Conservation (phyloP, 2,113 vertebrate genomes). For the Pollachius pollachius region DNA sequence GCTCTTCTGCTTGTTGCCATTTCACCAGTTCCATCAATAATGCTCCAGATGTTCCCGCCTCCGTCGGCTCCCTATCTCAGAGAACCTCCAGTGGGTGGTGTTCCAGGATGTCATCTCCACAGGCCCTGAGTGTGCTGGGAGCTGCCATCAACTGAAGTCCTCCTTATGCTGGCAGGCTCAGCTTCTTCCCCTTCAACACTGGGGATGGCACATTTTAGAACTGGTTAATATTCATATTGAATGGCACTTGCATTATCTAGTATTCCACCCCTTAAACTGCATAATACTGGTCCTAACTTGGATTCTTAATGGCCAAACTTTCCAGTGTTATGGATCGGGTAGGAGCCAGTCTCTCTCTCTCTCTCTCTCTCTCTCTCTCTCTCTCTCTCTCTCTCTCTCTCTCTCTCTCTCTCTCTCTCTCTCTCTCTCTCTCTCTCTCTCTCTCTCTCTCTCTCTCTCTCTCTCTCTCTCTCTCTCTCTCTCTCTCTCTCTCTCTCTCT, state of each 20-base stretch:
- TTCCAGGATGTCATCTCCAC: conserved; percentile 73
- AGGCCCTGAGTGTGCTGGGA: conserved; percentile 83
- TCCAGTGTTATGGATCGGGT: no score
- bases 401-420: no score
- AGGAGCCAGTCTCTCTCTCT: no score
- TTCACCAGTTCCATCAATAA: conserved; percentile 60
- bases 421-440: no score
- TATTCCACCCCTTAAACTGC: no score
- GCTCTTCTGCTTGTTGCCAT: conserved; percentile 77
- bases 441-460: no score
- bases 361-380: no score
- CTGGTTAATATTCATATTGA: neutral
- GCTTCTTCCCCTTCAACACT: conserved; percentile 99
- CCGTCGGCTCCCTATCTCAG: conserved; percentile 78
- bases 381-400: no score
- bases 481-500: no score
- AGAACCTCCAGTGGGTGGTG: conserved; percentile 78
- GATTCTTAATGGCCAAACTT: no score
- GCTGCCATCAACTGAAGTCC: conserved; percentile 70
- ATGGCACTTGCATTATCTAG: neutral
- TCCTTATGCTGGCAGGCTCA: conserved; percentile 97
- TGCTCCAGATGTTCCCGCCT: conserved; percentile 72
- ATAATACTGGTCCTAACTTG: no score
- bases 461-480: no score
- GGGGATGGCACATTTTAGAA: conserved; percentile 16